Evolutionary conservation across 2,113 vertebrate genomes (phyloP).

Genomic region (Cyanoramphus novaezelandiae): DNA sequence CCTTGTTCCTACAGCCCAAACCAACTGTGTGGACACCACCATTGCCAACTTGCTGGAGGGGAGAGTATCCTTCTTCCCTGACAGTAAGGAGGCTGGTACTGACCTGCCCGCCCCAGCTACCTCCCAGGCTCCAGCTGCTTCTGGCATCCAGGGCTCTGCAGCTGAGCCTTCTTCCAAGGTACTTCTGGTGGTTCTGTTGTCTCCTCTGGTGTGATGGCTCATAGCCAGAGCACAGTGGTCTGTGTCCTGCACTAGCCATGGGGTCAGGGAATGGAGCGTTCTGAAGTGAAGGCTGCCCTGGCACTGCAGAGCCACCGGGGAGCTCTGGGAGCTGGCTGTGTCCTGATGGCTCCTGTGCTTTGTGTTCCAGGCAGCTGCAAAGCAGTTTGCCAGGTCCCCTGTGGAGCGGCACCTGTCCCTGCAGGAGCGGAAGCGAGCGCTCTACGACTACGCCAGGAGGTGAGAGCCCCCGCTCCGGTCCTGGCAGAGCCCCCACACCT

Average conservation of each 20-base stretch:
- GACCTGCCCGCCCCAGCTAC: not conserved
- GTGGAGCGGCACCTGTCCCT: constrained; percentile 91
- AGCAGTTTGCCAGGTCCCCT: constrained; percentile 85
- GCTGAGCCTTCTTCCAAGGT: constrained; percentile 66
- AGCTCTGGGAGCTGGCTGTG: not conserved
- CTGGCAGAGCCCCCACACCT: not conserved
- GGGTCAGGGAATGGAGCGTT: not conserved
- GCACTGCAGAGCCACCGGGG: not conserved
- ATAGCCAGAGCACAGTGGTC: not conserved
- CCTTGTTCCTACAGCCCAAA: constrained; percentile 71
- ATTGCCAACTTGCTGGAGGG: constrained; percentile 95
- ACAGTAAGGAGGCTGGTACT: constrained; percentile 41
- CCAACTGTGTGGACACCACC: constrained; percentile 92
- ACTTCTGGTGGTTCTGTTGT: not conserved
- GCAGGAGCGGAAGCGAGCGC: constrained; percentile 90
- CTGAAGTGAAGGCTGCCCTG: not conserved
- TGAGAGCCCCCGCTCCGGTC: constrained; percentile 56
- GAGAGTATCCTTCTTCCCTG: constrained; percentile 78
- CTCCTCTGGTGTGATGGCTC: not conserved
- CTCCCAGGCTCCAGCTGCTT: constrained; percentile 49
- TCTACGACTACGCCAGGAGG: constrained; percentile 95
- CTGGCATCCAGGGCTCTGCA: constrained; percentile 43
- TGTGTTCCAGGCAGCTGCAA: constrained; percentile 24
- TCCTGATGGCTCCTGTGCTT: not conserved
- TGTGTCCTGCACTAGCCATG: not conserved